Percentiles rank a stretch among this genome's conserved stretches.
These are phyloP conservation scores for Batillaria attramentaria DNA, from an alignment of 1,140 invertebrate genomes.

Conservation along the genomic window DNA sequence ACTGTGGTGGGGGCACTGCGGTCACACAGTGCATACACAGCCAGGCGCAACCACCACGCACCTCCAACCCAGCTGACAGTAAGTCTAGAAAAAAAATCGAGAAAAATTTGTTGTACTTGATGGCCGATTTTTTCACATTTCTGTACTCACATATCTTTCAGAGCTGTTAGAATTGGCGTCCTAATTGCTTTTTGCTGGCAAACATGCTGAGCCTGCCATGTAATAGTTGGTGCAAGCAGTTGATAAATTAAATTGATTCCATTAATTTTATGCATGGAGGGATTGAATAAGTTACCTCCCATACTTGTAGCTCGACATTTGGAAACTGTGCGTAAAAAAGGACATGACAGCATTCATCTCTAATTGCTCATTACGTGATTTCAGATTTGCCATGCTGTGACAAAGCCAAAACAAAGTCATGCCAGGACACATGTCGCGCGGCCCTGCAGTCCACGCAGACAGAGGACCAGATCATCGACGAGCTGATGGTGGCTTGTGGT, in stretches of 20 bases:
- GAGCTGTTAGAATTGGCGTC: no score
- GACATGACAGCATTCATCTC: no score
- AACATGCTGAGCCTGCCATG: not conserved
- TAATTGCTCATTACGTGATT: no score
- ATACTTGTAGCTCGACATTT: no score
- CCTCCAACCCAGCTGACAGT: conserved; percentile 40
- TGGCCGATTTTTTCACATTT: no score
- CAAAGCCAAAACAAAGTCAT: conserved; percentile 78
- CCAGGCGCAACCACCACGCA: conserved; percentile 34
- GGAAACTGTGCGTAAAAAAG: no score
- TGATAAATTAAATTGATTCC: no score
- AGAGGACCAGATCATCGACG: conserved; percentile 80
- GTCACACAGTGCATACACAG: conserved; percentile 47
- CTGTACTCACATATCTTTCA: no score
- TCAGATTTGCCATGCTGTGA: conserved; percentile 89
- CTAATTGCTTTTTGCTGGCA: no score
- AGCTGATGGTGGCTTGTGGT: conserved; percentile 72
- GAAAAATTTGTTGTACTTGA: no score
- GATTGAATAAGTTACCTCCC: no score
- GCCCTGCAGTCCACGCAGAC: conserved; percentile 75
- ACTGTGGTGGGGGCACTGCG: conserved; percentile 44
- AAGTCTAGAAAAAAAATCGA: conserved; percentile 25
- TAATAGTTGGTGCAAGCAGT: not conserved
- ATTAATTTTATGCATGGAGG: no score
- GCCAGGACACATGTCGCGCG: conserved; percentile 80